Evolutionary conservation across 2,888 invertebrate species (phyloP).

Genomic region (Oscheius myriophilus): DNA sequence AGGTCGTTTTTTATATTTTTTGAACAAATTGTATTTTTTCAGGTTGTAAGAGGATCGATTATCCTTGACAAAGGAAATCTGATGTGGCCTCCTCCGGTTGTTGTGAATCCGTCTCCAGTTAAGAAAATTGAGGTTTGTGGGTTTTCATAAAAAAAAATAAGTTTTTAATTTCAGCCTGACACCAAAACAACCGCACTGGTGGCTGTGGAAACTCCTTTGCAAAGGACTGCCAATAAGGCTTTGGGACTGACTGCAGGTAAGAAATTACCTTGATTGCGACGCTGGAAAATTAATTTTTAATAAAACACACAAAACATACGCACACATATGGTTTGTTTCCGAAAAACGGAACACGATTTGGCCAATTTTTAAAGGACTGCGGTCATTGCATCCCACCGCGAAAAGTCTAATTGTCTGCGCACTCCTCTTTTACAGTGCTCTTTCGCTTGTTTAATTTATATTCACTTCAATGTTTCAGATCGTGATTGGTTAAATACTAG

Average conservation of each 20-base stretch:
- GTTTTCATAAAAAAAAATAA: neutral
- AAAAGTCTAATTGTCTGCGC: too few species aligned
- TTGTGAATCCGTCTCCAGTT: constrained; percentile 68
- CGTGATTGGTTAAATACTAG: too few species aligned
- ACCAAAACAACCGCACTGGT: constrained; percentile 49
- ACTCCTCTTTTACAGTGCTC: too few species aligned
- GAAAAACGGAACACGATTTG: too few species aligned
- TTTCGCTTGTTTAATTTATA: too few species aligned
- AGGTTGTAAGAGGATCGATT: constrained; percentile 81
- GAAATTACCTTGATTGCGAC: too few species aligned
- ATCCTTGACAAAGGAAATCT: constrained; percentile 81
- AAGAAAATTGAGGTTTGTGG: constrained; percentile 32
- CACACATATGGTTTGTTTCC: too few species aligned
- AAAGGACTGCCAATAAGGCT: constrained; percentile 79
- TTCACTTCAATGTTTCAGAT: too few species aligned
- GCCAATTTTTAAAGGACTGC: too few species aligned
- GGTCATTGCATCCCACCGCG: too few species aligned
- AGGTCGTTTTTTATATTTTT: constrained; percentile 75
- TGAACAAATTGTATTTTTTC: neutral
- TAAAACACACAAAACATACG: too few species aligned
- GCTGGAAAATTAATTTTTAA: too few species aligned
- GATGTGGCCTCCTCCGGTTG: constrained; percentile 82
- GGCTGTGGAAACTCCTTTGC: constrained; percentile 77
- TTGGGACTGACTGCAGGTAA: constrained; percentile 80
- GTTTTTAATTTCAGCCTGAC: constrained; percentile 7